Percentiles rank a stretch among this genome's conserved stretches.
phyloP scores from a whole-genome alignment of 2,888 invertebrate species.

The Calameuta idolon region DNA sequence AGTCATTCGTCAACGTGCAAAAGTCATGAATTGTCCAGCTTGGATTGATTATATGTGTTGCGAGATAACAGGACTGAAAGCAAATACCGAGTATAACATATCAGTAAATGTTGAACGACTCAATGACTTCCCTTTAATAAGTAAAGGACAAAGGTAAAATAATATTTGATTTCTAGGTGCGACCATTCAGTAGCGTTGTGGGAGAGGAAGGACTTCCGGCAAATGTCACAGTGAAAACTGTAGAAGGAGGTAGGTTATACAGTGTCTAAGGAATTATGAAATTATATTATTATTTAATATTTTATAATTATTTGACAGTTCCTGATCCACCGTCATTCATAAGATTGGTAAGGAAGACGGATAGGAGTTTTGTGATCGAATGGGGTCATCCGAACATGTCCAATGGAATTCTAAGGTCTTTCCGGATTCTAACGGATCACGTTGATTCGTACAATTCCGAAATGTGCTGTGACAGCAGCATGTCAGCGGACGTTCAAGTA shows the following conservation, averaged over 20 bases:
- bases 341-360: conserved; percentile 23
- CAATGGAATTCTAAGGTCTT: conserved; percentile 32
- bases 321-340: conserved; percentile 34
- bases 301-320: conserved; percentile 16
- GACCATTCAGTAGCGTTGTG: conserved; percentile 13
- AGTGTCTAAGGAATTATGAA: too few relatives aligned
- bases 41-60: conserved; percentile 29
- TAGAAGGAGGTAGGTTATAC: conserved; percentile 12
- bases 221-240: conserved; percentile 13
- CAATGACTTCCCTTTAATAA: not conserved
- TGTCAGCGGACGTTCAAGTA: conserved; percentile 23
- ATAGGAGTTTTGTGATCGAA: conserved; percentile 28
- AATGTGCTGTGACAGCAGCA: conserved; percentile 26
- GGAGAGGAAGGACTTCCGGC: conserved; percentile 19
- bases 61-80: conserved; percentile 25
- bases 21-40: conserved; percentile 20
- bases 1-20: conserved; percentile 9
- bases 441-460: conserved; percentile 25
- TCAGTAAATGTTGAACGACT: conserved; percentile 19
- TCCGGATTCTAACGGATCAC: conserved; percentile 27
- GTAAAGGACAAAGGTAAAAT: not conserved
- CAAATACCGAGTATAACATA: conserved; percentile 25
- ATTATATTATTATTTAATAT: too few relatives aligned
- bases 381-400: conserved; percentile 36
- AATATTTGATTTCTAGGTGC: conserved; percentile 5